Conservation (phyloP, 37 sponge, comb jelly and placozoan species). For the Aplysina aerophoba region DNA sequence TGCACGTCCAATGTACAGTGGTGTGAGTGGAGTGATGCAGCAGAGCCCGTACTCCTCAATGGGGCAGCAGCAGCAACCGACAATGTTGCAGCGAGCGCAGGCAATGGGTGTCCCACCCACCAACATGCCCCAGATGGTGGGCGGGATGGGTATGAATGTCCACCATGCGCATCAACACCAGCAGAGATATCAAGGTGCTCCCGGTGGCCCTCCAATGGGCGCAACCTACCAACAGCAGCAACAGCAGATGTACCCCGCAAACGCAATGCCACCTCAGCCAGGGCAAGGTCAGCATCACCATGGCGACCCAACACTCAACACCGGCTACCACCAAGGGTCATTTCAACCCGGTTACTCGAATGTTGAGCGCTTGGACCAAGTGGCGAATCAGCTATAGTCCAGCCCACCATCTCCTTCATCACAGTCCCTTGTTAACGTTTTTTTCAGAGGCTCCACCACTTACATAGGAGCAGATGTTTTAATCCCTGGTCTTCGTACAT, state of each 20-base stretch:
- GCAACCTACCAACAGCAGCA: not conserved
- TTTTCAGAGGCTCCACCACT: not conserved
- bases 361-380: not conserved
- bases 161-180: conserved; percentile 7
- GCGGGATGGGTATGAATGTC: not conserved
- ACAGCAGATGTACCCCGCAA: not conserved
- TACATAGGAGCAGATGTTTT: not conserved
- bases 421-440: not conserved
- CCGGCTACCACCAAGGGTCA: not conserved
- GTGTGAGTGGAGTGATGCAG: not conserved
- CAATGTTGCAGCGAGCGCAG: not conserved
- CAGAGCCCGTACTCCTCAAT: not conserved
- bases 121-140: not conserved
- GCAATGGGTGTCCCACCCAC: not conserved
- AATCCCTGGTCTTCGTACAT: not conserved
- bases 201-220: not conserved
- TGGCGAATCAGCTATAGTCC: not conserved
- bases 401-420: not conserved
- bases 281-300: not conserved
- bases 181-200: not conserved
- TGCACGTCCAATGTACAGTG: not conserved
- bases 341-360: not conserved
- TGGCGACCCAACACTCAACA: not conserved
- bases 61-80: conserved; percentile 22
- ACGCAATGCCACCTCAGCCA: not conserved